Evolutionary conservation across 2,888 invertebrate genomes (phyloP), one percentile per base, ranked within the genome.

Genomic region (Lamellibrachia satsuma): DNA sequence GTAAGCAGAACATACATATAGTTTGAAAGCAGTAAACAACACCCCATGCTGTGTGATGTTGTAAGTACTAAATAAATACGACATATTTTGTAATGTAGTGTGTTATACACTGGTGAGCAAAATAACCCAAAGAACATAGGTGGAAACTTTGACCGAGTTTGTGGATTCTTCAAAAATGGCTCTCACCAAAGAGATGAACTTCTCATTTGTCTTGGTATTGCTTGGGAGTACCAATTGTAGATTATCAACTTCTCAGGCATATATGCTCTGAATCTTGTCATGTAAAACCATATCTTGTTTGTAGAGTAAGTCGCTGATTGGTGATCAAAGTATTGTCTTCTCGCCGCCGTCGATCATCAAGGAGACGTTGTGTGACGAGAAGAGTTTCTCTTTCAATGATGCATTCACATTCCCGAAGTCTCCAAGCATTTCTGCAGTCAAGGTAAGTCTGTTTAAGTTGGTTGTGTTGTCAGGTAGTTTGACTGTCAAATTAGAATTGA

Each of bases 251-350:
- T 22, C 75, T 75, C 22, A 75, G 22, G 75, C 22, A 11, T 60
- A 60, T 60, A 60, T 15, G 11, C 60, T 60, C 15, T 60, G 15
- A 9, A 60, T 60, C 15, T 75, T 75, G 11, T 75, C 15, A 75
- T 22, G 75, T 75, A 6, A 75, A 75, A 75, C n/a, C 22, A 75
- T n/a, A 75, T 91, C 39, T 91, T 55, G 57, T 52, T 93, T 92
- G 92, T 97, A 98, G 98, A 98, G 98, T 96, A 98, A 98, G 97
- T 98, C 98, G 92, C 97, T 98, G 95, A 97, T 96, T 52, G 96
- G 98, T 90, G 98, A 98, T 95, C 97, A 97, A 75, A 98, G 98
- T 92, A 97, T 98, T 9, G 97, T 98, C 95, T 98, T 98, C 94
- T 98, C 98, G 0, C 98, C 99, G 0, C 98, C 98, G 0, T 98